Evolutionary conservation across 2,888 invertebrate species (phyloP), one percentile per base, ranked within the genome.

Genomic region (Bibio marci): DNA sequence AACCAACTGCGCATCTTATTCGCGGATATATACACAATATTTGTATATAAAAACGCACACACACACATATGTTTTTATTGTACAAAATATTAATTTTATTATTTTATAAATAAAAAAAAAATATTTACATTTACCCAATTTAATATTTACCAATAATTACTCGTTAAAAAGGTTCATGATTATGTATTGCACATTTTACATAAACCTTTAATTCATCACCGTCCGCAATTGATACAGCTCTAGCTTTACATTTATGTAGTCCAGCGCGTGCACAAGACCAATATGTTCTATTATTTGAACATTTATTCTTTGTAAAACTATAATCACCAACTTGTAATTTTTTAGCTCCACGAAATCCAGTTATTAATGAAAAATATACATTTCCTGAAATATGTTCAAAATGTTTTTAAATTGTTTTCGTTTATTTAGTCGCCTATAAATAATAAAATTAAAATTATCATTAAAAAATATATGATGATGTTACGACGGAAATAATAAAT

Each of bases 261-360:
- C 59, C 62, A 37, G 62, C 62, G 19, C 62, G 54, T 11, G 62
- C 62, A 46, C 62, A 62, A 6, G 62, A 62, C 62, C 62, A 62
- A 49, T 62, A 62, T 1, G 58, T 58, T 47, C 62, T 61, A 19
- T 44, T 35, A 4, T 59, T 59, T 2, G 57, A 53, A 4, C 56
- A 51, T 47, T 62, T 63, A 43, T 63, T 62, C 40, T 59, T 52
- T 6, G 62, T 62, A 44, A 63, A 63, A 37, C 57, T 58, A 41
- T 54, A 63, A 30, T 59, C 55, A 17, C 62, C 63, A 33, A 62
- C 57, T 49, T 62, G 59, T 26, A 63, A 49, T 43, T 63, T 63
- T 43, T 58, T 57, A 45, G 59, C 59, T 38, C 63, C 63, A 5
- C 63, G 55, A 45, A 61, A 62, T 38, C 63, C 63, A 15, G 61